Evolutionary conservation across 2,797 vertebrate genomes (phyloP).

Genomic region (Sebastes steindachneri): DNA sequence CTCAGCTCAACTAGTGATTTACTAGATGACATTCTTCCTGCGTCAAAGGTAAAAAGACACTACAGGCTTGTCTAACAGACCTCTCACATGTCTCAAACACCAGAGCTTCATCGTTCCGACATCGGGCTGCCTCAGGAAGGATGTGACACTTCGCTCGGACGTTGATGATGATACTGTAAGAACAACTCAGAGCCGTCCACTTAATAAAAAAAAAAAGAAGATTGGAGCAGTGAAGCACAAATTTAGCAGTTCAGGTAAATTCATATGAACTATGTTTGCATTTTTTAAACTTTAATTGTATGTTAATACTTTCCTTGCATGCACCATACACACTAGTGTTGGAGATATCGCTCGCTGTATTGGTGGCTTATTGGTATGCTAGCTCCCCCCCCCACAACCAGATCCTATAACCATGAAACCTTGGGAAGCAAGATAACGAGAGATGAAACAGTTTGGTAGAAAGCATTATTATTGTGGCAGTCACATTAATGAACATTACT

Average conservation of each 20-base stretch:
- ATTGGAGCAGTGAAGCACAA: constrained; percentile 3
- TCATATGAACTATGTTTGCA: neutral
- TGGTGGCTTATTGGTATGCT: constrained; percentile 4
- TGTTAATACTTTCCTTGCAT: neutral
- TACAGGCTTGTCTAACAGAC: neutral
- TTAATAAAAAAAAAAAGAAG: neutral
- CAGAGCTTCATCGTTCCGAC: constrained; percentile 17
- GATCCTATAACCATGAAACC: constrained; percentile 40
- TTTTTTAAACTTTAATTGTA: neutral
- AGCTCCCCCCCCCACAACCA: neutral
- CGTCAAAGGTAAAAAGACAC: constrained; percentile 7
- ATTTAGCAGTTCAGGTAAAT: constrained; percentile 5
- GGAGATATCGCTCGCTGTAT: neutral
- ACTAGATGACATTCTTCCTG: constrained; percentile 16
- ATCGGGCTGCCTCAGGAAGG: constrained; percentile 16
- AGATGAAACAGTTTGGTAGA: constrained; percentile 58
- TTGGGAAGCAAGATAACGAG: constrained; percentile 43
- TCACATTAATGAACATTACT: constrained; percentile 76
- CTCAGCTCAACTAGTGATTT: neutral
- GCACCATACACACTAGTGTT: neutral
- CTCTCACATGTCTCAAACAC: neutral
- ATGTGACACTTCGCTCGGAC: constrained; percentile 4
- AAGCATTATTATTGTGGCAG: constrained; percentile 70
- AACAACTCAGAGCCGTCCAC: neutral
- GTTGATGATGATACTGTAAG: constrained; percentile 6